Evolutionary conservation across 2,113 vertebrate genomes (phyloP).

Genomic region (Anseranas semipalmata): DNA sequence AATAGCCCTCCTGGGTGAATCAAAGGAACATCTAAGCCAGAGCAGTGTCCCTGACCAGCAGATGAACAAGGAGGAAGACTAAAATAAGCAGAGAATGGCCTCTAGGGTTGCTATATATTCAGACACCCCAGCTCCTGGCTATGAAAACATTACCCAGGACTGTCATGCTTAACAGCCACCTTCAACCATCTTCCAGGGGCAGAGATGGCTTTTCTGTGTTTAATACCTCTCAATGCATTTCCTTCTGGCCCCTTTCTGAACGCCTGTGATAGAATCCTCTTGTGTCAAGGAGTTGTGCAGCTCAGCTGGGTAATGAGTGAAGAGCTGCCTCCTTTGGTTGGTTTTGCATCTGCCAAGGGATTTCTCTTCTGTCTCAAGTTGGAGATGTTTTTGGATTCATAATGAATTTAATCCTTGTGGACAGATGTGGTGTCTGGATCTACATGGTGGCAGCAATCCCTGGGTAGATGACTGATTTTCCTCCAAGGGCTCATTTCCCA

Average conservation of each 20-base stretch:
- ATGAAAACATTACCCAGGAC: not conserved
- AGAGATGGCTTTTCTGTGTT: not conserved
- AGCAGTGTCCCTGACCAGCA: not conserved
- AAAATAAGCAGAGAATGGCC: not conserved
- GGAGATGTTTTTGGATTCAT: not conserved
- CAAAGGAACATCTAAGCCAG: not conserved
- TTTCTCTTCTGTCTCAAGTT: not conserved
- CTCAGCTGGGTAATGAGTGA: not conserved
- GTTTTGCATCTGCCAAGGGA: not conserved
- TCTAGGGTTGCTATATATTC: not conserved
- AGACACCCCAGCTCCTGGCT: not conserved
- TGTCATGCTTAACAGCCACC: not conserved
- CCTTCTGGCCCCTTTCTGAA: not conserved
- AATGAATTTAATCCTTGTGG: not conserved
- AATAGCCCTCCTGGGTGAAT: not conserved
- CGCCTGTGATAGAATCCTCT: not conserved
- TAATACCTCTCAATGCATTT: not conserved
- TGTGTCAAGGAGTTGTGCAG: not conserved
- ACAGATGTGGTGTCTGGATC: not conserved
- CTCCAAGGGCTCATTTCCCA: not conserved
- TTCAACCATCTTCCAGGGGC: not conserved
- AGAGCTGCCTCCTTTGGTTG: not conserved
- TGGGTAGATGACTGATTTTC: not conserved
- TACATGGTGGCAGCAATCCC: not conserved
- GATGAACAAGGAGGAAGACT: not conserved